Conservation (phyloP, 2,113 vertebrate species). For the Neolamprologus longior region DNA sequence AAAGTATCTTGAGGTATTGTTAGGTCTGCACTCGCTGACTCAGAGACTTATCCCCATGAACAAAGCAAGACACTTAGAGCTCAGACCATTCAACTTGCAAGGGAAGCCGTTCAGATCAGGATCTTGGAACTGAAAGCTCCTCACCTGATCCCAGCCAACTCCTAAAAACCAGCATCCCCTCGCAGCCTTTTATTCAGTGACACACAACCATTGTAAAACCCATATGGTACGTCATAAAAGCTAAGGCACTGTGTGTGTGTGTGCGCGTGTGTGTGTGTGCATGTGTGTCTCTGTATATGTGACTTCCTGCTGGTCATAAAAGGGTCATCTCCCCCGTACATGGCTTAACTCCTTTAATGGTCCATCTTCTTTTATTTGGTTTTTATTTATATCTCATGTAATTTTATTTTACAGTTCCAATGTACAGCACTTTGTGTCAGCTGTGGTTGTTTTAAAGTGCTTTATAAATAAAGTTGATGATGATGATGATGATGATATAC, state of each 20-base stretch:
- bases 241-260: background rate
- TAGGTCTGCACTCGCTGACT: background rate
- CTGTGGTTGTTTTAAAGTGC: too few species aligned
- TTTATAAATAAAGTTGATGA: too few species aligned
- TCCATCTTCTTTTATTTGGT: background rate
- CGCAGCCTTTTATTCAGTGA: background rate
- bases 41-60: background rate
- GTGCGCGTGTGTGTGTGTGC: background rate
- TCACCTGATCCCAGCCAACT: background rate
- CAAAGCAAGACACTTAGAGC: background rate
- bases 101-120: rapidly evolving
- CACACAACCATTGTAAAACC: background rate
- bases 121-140: background rate
- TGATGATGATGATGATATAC: background rate
- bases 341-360: background rate
- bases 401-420: too few species aligned
- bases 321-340: background rate
- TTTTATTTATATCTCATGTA: too few species aligned
- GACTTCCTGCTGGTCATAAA: background rate
- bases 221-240: background rate
- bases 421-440: rapidly evolving
- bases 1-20: background rate
- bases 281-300: background rate
- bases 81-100: background rate
- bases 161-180: background rate